Evolutionary conservation across 2,888 invertebrate genomes (phyloP), one percentile per base, ranked within the genome.

Genomic region (Lasioglossum malachurum): DNA sequence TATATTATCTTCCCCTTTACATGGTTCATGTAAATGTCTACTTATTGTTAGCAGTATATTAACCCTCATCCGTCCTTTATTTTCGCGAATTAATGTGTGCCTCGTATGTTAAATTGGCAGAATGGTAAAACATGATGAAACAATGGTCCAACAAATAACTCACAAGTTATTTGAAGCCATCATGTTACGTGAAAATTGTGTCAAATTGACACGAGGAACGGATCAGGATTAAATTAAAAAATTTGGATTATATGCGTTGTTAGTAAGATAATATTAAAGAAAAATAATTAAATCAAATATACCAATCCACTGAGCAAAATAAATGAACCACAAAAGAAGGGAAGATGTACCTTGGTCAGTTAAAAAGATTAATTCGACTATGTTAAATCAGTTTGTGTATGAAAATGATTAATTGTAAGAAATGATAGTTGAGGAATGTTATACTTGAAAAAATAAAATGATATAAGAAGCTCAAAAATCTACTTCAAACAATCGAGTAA

Each of bases 1-100:
- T 86, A 89, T 86, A 85, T 74, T 84, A 86, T 92, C 93, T 94
- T 92, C 93, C 92, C 91, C 93, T 92, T 92, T 88, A 87, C 91
- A 93, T 94, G 93, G 89, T 91, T 92, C 91, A 87, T 91, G 82
- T 86, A 78, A 83, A 12, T 53, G 71, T 46, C 38, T 78, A 78
- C 73, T 60, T 73, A 74, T 53, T 71, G n/a, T 67, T 71, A 75
- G 60, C 46, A 49, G 57, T n/a, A 12, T n/a, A 12, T n/a, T 57
- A 57, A 57, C 57, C 57, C n/a, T 12, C 57, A 57, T n/a, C 57
- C 57, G 57, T n/a, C 57, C 57, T 8, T 49, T 2, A 49, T 8
- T 49, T 49, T 49, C 8, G 23, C 49, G 8, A 49, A 23, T 49
- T 49, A 49, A 49, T 49, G 19, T 23, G 49, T 23, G 8, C 23